These are phyloP conservation scores for Lepidocolaptes lacrymiger DNA, from an alignment of 2,797 vertebrate species.

Conservation along the genomic window DNA sequence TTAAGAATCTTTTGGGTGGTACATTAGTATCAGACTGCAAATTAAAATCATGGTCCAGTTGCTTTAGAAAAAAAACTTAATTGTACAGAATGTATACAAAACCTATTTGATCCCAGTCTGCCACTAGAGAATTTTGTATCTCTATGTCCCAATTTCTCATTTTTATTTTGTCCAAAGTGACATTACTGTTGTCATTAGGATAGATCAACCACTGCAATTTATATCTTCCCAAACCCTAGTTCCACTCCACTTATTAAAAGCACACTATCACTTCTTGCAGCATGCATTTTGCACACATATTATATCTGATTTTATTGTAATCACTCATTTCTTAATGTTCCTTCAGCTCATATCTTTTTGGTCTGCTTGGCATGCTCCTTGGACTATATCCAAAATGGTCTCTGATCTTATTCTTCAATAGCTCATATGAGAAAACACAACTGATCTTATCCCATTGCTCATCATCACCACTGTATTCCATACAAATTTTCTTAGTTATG, in stretches of 20 bases:
- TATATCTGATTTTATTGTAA: neutral
- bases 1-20: neutral
- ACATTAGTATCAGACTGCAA: neutral
- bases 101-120: neutral
- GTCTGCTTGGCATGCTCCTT: neutral
- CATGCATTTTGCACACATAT: neutral
- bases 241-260: neutral
- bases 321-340: constrained; percentile 10
- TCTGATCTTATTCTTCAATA: neutral
- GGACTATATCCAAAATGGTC: neutral
- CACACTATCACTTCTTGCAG: neutral
- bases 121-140: neutral
- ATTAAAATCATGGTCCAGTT: neutral
- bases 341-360: neutral
- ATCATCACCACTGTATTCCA: neutral
- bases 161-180: neutral
- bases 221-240: neutral
- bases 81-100: neutral
- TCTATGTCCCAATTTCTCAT: neutral
- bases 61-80: neutral
- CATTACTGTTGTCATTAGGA: neutral
- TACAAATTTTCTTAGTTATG: neutral
- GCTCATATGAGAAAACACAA: neutral
- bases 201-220: neutral
- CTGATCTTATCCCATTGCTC: neutral